Evolutionary conservation across 53 echinoderm and acorn worm genomes (phyloP).

Genomic region (Zoroaster sp.): DNA sequence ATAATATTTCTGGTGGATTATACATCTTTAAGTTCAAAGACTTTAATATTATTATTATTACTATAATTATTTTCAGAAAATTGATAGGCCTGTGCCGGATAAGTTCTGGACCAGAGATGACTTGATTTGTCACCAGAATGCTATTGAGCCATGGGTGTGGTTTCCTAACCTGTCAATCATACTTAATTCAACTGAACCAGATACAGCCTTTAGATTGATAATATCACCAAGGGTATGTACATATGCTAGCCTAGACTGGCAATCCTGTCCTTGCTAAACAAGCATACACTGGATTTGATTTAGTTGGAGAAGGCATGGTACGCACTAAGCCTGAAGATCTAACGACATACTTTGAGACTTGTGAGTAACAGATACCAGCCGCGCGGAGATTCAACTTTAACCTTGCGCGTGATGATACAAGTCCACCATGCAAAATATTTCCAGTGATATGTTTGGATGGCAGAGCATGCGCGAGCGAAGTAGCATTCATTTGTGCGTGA

Average conservation of each 20-base stretch:
- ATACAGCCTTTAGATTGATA: slow-evolving; percentile 68
- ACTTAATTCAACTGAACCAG: slow-evolving; percentile 58
- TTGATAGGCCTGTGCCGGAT: slow-evolving; percentile 26
- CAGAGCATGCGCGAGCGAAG: too few relatives aligned
- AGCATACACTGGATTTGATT: not conserved
- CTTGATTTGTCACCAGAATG: slow-evolving; percentile 68
- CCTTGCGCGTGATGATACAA: too few relatives aligned
- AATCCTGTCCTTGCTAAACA: not conserved
- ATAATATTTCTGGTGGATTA: too few relatives aligned
- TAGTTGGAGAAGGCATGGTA: not conserved
- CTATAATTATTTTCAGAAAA: not conserved
- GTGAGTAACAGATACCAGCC: not conserved
- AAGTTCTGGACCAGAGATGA: slow-evolving; percentile 74
- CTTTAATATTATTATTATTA: not conserved
- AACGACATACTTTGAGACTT: not conserved
- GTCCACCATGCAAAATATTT: too few relatives aligned
- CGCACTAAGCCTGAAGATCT: not conserved
- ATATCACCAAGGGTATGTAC: slow-evolving; percentile 82
- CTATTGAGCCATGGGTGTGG: slow-evolving; percentile 61
- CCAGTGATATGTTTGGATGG: too few relatives aligned
- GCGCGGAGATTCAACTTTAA: not conserved
- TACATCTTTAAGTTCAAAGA: too few relatives aligned
- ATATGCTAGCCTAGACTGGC: not conserved
- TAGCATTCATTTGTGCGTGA: too few relatives aligned
- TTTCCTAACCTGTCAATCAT: slow-evolving; percentile 82